Percentiles rank a stretch among this genome's conserved stretches.
These are phyloP conservation scores for Leptura quadrifasciata DNA, from an alignment of 2,888 invertebrate species.

Conservation along the genomic window DNA sequence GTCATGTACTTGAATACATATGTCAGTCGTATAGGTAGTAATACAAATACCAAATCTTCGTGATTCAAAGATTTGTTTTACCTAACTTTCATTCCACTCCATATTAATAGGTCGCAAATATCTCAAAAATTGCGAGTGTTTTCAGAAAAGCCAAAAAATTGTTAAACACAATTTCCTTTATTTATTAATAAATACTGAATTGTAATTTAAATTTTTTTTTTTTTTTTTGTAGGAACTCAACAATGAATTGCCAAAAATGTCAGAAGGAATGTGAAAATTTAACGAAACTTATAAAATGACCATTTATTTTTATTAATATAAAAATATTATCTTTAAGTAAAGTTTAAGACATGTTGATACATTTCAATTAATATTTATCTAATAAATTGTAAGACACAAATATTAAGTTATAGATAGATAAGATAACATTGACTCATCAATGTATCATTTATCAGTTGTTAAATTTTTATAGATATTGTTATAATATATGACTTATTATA, in stretches of 20 bases:
- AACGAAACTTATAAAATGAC: conserved; percentile 59
- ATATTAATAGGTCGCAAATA: too few relatives aligned
- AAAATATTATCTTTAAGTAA: background rate
- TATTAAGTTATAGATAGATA: background rate
- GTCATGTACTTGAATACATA: too few relatives aligned
- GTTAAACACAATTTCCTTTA: too few relatives aligned
- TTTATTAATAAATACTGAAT: too few relatives aligned
- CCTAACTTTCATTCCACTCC: too few relatives aligned
- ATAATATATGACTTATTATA: conserved; percentile 1
- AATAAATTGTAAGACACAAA: background rate
- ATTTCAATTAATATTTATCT: background rate
- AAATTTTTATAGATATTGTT: background rate
- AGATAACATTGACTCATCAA: background rate
- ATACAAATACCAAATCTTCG: too few relatives aligned
- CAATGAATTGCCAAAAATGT: conserved; percentile 64
- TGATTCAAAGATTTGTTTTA: too few relatives aligned
- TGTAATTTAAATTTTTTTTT: background rate
- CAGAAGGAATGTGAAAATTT: conserved; percentile 64
- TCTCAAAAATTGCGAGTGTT: too few relatives aligned
- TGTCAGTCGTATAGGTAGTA: too few relatives aligned
- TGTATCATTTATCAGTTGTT: background rate
- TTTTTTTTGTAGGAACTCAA: conserved; percentile 58
- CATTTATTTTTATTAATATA: background rate
- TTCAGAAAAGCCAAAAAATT: too few relatives aligned
- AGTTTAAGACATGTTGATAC: background rate